phyloP scores from a whole-genome alignment of 2,888 invertebrate species.

The Altica lythri region DNA sequence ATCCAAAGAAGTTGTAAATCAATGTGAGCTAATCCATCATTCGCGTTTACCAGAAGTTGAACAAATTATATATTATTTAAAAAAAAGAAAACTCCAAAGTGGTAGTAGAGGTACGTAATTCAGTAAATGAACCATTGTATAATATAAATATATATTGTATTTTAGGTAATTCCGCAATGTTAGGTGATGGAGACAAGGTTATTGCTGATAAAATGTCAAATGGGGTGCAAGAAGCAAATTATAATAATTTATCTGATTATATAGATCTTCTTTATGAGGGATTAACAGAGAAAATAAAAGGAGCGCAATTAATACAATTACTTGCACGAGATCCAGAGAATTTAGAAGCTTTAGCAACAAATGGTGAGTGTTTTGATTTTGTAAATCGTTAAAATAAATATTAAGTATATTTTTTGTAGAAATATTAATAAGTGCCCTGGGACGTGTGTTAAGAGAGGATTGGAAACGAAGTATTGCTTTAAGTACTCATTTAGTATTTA shows the following conservation, averaged over 20 bases:
- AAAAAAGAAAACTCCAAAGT: slow-evolving; percentile 70
- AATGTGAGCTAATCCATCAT: slow-evolving; percentile 84
- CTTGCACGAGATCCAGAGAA: slow-evolving; percentile 93
- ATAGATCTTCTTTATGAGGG: slow-evolving; percentile 97
- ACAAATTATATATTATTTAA: slow-evolving; percentile 84
- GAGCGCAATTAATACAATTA: slow-evolving; percentile 88
- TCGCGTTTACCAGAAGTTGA: slow-evolving; percentile 83
- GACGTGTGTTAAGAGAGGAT: slow-evolving; percentile 94
- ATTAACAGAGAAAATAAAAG: slow-evolving; percentile 87
- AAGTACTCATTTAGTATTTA: slow-evolving; percentile 94
- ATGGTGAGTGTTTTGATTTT: slow-evolving; percentile 82
- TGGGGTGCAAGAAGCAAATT: slow-evolving; percentile 66
- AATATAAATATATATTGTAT: slow-evolving; percentile 1
- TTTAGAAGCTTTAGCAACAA: slow-evolving; percentile 88
- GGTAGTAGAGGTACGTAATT: slow-evolving; percentile 45
- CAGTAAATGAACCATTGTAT: not conserved
- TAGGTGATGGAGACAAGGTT: slow-evolving; percentile 39
- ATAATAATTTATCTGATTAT: slow-evolving; percentile 89
- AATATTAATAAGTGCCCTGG: slow-evolving; percentile 91
- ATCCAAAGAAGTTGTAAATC: slow-evolving; percentile 82
- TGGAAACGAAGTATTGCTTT: slow-evolving; percentile 96
- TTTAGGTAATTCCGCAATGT: slow-evolving; percentile 26
- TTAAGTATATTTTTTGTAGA: slow-evolving; percentile 67
- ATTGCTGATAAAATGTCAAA: slow-evolving; percentile 32
- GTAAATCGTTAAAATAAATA: slow-evolving; percentile 1